Conservation (phyloP, 2,888 invertebrate genomes). For the Drosophila antonietae region DNA sequence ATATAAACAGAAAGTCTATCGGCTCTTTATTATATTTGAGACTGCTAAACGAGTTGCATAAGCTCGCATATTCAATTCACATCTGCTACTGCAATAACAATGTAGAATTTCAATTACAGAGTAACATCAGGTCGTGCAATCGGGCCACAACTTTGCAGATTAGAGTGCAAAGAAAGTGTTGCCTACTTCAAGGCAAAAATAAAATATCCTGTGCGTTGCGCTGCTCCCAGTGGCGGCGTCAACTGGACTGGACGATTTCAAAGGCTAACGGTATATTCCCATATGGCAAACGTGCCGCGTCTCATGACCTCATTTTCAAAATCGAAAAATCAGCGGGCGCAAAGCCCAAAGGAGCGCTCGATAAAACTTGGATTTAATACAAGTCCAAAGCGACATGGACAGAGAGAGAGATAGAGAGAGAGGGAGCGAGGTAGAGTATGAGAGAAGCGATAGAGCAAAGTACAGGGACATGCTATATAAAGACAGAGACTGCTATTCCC, state of each 20-base stretch:
- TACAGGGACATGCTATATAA: constrained; percentile 15
- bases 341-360: constrained; percentile 76
- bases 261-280: constrained; percentile 64
- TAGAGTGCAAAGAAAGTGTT: constrained; percentile 27
- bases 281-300: constrained; percentile 61
- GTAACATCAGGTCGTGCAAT: not conserved
- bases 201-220: not conserved
- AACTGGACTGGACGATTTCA: constrained; percentile 53
- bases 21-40: too few species aligned
- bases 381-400: constrained; percentile 15
- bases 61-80: not conserved
- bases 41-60: too few species aligned
- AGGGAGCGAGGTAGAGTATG: not conserved
- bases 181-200: constrained; percentile 21
- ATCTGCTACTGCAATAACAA: not conserved
- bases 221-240: constrained; percentile 43
- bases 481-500: constrained; percentile 23
- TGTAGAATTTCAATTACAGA: not conserved
- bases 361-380: constrained; percentile 71
- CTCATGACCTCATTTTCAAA: constrained; percentile 81
- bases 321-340: constrained; percentile 81
- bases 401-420: not conserved
- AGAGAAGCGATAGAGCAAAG: not conserved
- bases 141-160: not conserved
- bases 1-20: too few species aligned